phyloP scores from a whole-genome alignment of 2,797 vertebrate genomes.

The Alouatta caraya region DNA sequence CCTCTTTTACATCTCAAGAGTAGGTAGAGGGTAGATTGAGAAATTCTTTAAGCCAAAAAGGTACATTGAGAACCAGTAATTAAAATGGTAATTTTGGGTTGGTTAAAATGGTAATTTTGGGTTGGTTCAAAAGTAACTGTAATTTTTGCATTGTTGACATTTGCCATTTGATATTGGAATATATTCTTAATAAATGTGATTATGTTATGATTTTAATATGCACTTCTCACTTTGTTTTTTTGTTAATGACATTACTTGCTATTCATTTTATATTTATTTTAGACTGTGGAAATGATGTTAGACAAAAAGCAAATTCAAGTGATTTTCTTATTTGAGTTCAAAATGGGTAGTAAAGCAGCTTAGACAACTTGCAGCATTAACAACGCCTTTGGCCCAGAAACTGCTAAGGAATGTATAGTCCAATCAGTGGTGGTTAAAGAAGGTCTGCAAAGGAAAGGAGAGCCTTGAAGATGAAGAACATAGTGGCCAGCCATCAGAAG shows the following conservation, averaged over 20 bases:
- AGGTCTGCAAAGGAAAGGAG: too few species aligned
- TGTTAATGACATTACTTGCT: not conserved
- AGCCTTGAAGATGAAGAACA: too few species aligned
- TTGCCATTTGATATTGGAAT: too few species aligned
- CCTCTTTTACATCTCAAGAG: not conserved
- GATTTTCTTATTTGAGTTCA: too few species aligned
- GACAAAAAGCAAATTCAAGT: too few species aligned
- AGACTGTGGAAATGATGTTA: too few species aligned
- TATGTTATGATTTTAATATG: not conserved
- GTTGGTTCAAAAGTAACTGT: not conserved
- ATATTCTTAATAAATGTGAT: not conserved
- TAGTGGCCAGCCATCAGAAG: too few species aligned
- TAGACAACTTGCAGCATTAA: too few species aligned
- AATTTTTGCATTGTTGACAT: not conserved
- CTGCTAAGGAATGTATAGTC: not conserved
- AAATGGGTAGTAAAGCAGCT: not conserved
- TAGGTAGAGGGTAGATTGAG: not conserved
- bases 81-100: not conserved
- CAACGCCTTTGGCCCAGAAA: not conserved
- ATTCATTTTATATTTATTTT: too few species aligned
- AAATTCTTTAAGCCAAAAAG: not conserved
- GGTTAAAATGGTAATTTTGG: not conserved
- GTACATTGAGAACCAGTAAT: not conserved
- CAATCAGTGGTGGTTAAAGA: not conserved
- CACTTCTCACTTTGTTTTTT: not conserved